These are phyloP conservation scores for Bubo scandiacus DNA, from an alignment of 2,113 vertebrate species.

Conservation along the genomic window DNA sequence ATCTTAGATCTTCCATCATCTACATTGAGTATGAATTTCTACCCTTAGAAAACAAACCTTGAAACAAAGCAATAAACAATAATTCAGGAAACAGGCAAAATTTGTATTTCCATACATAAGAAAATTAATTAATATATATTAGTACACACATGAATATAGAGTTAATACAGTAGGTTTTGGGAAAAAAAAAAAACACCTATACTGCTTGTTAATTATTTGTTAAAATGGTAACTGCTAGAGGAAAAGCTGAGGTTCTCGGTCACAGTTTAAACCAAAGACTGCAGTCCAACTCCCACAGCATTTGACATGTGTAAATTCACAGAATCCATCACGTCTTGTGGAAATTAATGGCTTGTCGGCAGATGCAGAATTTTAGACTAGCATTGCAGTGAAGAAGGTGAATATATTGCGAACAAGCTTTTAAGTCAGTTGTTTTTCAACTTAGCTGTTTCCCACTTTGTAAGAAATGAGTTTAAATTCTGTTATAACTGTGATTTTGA, in stretches of 20 bases:
- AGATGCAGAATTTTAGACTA: neutral
- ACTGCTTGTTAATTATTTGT: neutral
- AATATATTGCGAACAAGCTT: neutral
- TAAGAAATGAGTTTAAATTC: neutral
- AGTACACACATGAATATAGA: neutral
- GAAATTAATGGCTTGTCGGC: neutral
- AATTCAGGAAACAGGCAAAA: neutral
- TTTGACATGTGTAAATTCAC: neutral
- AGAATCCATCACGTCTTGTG: neutral
- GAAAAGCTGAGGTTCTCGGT: neutral
- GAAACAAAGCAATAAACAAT: neutral
- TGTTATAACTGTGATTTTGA: neutral
- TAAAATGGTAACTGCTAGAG: neutral
- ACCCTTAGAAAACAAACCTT: neutral
- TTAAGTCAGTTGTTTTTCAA: neutral
- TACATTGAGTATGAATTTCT: neutral
- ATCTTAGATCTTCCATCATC: neutral
- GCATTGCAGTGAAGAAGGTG: neutral
- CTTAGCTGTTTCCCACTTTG: neutral
- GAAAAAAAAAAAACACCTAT: neutral
- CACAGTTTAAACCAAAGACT: neutral
- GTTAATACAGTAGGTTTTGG: rapidly evolving
- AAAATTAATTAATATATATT: neutral
- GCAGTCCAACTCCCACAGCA: neutral
- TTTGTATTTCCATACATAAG: neutral